phyloP scores from a whole-genome alignment of 2,113 vertebrate genomes.

The Isurus oxyrinchus region DNA sequence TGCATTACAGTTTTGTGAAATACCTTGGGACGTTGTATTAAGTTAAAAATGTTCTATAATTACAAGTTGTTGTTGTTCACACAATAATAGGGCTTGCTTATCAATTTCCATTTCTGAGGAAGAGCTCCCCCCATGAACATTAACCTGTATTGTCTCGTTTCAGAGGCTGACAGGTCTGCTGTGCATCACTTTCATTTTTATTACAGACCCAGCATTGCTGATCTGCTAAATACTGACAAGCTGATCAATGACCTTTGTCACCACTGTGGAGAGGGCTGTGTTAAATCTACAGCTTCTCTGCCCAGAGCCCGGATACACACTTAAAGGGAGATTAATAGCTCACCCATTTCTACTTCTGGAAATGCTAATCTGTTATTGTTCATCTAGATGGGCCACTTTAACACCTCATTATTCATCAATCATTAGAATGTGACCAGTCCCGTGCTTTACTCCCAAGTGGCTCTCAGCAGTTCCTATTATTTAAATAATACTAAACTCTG shows the following conservation, averaged over 20 bases:
- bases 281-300: not conserved
- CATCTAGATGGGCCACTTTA: constrained; percentile 24
- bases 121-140: not conserved
- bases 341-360: not conserved
- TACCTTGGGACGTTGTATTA: not conserved
- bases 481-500: not conserved
- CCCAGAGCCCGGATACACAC: not conserved
- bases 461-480: not conserved
- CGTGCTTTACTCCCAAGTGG: not conserved
- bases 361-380: constrained; percentile 10
- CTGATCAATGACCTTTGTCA: not conserved
- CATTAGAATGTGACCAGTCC: not conserved
- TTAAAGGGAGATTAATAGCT: not conserved
- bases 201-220: not conserved
- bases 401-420: constrained; percentile 15
- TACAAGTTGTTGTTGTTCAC: not conserved
- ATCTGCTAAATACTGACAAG: not conserved
- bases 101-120: not conserved
- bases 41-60: not conserved
- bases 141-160: not conserved
- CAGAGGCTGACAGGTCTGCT: not conserved
- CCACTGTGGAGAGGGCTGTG: not conserved
- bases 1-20: not conserved
- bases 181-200: not conserved
- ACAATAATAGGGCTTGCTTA: not conserved